Conservation (phyloP, 1,140 invertebrate genomes). For the Scaptomyza graminum region DNA sequence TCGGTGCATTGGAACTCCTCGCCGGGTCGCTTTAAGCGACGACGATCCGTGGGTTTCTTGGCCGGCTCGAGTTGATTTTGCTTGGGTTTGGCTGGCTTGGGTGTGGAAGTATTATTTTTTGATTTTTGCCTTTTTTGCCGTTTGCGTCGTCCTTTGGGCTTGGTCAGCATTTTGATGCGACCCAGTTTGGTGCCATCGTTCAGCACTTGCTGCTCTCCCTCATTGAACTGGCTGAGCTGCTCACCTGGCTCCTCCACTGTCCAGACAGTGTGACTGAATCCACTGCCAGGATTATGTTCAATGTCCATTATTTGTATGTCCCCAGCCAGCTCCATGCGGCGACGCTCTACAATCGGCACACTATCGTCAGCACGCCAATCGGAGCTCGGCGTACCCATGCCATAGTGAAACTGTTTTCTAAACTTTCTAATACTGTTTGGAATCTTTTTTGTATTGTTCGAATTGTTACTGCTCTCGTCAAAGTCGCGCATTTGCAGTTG, state of each 20-base stretch:
- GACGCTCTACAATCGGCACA: conserved; percentile 54
- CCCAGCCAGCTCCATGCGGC: conserved; percentile 47
- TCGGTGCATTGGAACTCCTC: conserved; percentile 83
- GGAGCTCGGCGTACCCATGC: conserved; percentile 10
- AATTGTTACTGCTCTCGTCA: no score
- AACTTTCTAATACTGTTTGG: conserved; percentile 6
- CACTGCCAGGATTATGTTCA: background rate
- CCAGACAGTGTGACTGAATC: conserved; percentile 67
- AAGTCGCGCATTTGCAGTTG: conserved; percentile 4
- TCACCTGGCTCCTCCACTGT: conserved; percentile 39
- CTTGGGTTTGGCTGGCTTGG: background rate
- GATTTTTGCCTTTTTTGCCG: background rate
- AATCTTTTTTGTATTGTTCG: no score
- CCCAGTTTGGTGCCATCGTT: conserved; percentile 8
- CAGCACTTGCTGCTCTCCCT: background rate
- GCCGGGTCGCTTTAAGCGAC: conserved; percentile 38
- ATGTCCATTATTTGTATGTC: conserved; percentile 48
- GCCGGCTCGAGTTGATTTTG: background rate
- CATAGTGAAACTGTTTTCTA: conserved; percentile 38
- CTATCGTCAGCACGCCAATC: conserved; percentile 61
- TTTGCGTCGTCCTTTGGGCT: conserved; percentile 8
- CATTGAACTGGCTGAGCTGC: background rate
- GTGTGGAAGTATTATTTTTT: background rate
- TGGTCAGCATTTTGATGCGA: conserved; percentile 39
- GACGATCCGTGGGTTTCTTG: conserved; percentile 45